A percentile compares a stretch with the other conserved stretches of the same genome.
Evolutionary conservation across 2,888 invertebrate species (phyloP).

Genomic region (Plagiodera versicolora): DNA sequence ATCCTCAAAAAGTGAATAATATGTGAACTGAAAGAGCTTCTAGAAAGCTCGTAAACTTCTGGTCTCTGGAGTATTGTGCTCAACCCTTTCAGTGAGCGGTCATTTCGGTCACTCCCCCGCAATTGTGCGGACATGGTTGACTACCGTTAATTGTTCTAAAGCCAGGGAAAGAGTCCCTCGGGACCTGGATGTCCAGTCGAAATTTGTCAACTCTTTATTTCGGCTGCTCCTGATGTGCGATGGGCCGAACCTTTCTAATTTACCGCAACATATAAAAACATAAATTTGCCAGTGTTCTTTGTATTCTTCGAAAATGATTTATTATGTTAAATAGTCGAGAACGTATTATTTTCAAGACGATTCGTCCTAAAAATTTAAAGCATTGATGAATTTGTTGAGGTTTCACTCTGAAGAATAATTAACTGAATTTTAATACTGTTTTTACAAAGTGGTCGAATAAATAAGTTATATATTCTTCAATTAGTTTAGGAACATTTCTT

Average conservation of each 20-base stretch:
- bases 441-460: too few relatives aligned
- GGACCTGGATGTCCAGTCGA: constrained; percentile 36
- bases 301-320: neutral
- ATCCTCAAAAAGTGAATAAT: constrained; percentile 20
- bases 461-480: too few relatives aligned
- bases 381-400: too few relatives aligned
- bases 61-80: constrained; percentile 15
- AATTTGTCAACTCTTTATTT: constrained; percentile 46
- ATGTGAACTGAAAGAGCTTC: constrained; percentile 29
- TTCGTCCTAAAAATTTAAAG: too few relatives aligned
- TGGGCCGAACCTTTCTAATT: constrained; percentile 21
- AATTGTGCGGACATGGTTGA: constrained; percentile 48
- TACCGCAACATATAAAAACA: constrained; percentile 12
- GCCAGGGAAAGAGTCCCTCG: constrained; percentile 37
- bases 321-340: neutral
- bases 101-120: constrained; percentile 48
- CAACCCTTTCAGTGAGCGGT: constrained; percentile 45
- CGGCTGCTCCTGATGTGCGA: constrained; percentile 18
- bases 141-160: constrained; percentile 49
- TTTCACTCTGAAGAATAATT: too few relatives aligned
- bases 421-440: too few relatives aligned
- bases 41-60: constrained; percentile 30
- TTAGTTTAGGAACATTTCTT: too few relatives aligned
- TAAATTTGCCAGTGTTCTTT: neutral
- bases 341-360: too few relatives aligned